Evolutionary conservation across 2,113 vertebrate genomes (phyloP).

Genomic region (Oncorhynchus kisutch): DNA sequence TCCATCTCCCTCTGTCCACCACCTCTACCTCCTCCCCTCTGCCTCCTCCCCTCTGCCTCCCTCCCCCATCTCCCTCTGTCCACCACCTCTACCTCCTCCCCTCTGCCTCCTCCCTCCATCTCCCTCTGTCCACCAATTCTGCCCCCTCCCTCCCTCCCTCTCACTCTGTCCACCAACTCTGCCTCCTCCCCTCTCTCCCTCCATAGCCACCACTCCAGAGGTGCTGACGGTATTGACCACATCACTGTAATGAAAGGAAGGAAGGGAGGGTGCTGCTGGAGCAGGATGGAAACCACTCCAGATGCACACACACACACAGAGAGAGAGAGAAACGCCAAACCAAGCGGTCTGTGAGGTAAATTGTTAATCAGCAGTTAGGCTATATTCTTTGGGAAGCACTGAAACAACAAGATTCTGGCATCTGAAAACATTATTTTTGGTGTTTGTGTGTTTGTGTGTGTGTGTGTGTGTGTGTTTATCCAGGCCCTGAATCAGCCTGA

Average conservation of each 20-base stretch:
- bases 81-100: neutral
- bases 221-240: slow-evolving; percentile 59
- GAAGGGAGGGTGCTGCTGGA: slow-evolving; percentile 15
- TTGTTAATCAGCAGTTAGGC: neutral
- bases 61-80: too few species aligned
- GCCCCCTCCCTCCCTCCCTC: neutral
- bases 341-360: neutral
- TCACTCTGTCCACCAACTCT: neutral
- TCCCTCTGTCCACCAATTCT: neutral
- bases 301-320: slow-evolving; percentile 19
- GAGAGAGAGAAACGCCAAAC: neutral
- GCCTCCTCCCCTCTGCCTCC: too few species aligned
- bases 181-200: neutral
- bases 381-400: neutral
- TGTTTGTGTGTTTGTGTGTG: too few species aligned
- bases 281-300: slow-evolving; percentile 56
- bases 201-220: neutral
- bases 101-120: neutral
- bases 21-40: neutral
- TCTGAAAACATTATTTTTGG: neutral
- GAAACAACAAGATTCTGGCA: neutral
- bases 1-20: neutral
- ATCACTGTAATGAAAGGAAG: slow-evolving; percentile 52
- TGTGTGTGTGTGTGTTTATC: neutral
- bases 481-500: neutral